Conservation (phyloP, 2,113 vertebrate genomes). For the Equus przewalskii region DNA sequence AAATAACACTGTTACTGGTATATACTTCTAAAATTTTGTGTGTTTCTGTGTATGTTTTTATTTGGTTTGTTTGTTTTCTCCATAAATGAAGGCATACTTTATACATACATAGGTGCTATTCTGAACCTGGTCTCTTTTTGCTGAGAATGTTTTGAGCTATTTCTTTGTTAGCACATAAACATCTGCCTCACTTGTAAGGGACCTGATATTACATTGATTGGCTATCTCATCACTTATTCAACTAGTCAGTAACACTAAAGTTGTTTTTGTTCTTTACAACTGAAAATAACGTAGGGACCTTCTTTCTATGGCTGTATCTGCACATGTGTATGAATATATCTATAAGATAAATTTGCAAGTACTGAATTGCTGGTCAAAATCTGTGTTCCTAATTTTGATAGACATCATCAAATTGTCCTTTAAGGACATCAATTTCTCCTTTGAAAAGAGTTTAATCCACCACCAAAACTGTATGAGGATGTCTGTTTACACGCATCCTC, state of each 20-base stretch:
- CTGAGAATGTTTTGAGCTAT: conserved; percentile 13
- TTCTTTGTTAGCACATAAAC: not conserved
- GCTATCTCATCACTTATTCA: not conserved
- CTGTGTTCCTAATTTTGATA: not conserved
- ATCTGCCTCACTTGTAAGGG: not conserved
- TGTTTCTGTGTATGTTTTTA: not conserved
- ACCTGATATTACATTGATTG: not conserved
- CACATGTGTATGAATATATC: not conserved
- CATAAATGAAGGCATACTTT: not conserved
- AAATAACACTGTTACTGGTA: not conserved
- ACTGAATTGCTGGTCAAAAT: not conserved
- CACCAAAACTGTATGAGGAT: not conserved
- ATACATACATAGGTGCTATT: not conserved
- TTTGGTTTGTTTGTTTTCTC: not conserved
- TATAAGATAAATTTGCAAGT: not conserved
- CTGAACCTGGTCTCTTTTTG: not conserved
- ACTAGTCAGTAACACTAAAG: not conserved
- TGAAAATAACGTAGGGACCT: not conserved
- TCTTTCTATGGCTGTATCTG: not conserved
- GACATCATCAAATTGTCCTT: not conserved
- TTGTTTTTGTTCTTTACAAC: conserved; percentile 32
- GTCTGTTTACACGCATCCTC: not conserved
- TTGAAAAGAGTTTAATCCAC: not conserved
- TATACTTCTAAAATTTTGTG: not conserved
- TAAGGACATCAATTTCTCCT: not conserved